Evolutionary conservation across 2,888 invertebrate species (phyloP).

Genomic region (Melanostoma mellinum): DNA sequence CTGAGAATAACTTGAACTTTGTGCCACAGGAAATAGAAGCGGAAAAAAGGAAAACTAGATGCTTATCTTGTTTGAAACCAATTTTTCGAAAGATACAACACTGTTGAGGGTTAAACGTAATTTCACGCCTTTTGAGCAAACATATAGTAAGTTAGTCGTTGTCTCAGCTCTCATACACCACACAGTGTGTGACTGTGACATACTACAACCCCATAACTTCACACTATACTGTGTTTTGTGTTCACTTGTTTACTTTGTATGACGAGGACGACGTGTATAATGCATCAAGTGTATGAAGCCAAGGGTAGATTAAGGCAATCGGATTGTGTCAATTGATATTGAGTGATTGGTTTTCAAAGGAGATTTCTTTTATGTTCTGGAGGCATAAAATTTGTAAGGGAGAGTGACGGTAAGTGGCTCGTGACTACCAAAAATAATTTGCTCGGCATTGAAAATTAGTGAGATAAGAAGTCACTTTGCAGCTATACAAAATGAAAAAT

Average conservation of each 20-base stretch:
- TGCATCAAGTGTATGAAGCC: constrained; percentile 64
- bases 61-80: constrained; percentile 66
- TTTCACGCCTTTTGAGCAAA: constrained; percentile 80
- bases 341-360: constrained; percentile 61
- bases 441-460: no score
- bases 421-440: constrained; percentile 3
- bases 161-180: constrained; percentile 16
- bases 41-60: constrained; percentile 45
- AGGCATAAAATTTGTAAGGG: background rate
- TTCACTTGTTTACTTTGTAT: constrained; percentile 20
- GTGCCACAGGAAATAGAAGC: constrained; percentile 29
- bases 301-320: constrained; percentile 70
- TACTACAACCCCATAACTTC: constrained; percentile 25
- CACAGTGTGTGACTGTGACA: constrained; percentile 17
- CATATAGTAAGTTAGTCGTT: constrained; percentile 40
- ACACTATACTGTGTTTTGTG: constrained; percentile 7
- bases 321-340: constrained; percentile 72
- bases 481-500: no score
- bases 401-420: constrained; percentile 7
- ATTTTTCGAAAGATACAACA: constrained; percentile 46
- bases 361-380: constrained; percentile 7
- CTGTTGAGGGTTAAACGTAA: constrained; percentile 76
- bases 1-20: constrained; percentile 44
- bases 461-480: no score
- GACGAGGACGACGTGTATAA: constrained; percentile 15